Evolutionary conservation across 2,113 vertebrate genomes (phyloP), one percentile per base, ranked within the genome.

Genomic region (Emberiza fucata): DNA sequence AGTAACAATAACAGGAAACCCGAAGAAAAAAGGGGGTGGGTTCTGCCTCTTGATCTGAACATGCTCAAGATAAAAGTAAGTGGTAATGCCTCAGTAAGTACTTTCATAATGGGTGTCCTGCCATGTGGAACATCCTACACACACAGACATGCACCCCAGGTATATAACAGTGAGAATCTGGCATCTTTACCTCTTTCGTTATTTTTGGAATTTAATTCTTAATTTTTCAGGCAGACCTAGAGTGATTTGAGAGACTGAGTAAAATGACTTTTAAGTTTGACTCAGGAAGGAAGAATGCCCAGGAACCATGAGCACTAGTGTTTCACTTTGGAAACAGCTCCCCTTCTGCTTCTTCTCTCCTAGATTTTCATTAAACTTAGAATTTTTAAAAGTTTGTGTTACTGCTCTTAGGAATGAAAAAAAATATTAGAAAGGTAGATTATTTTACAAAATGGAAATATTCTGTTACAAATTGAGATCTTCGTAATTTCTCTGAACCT

Each of bases 1-100:
- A 83, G 84, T 44, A 95, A 91, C 89, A 95, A 76, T 92, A 93
- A 94, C 93, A 96, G 95, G 96, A 97, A 97, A 95, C 75, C 50
- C 88, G 56, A 93, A 92, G 50, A 85, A 92, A 95, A 93, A 95
- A 91, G 28, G 66, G 89, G 92, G 78, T 90, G 93, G 81, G 75
- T 91, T 94, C 85, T 92, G 68, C 47, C 39, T 85, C 63, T 87
- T 87, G 78, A 86, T 80, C 75, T 86, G 66, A 94, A 91, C 64
- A 82, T 23, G 78, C 28, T 94, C 20, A 47, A 85, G 81, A 57
- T 51, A 73, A 80, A 89, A 72, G 45, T 76, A 28, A 65, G 44
- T 35, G 33, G 37, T 37, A 66, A 27, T 68, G 56, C 69, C 95
- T 61, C 84, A 70, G 22, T 68, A 86, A 64, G 27, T 45, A 68